Evolutionary conservation across 2,113 vertebrate species (phyloP), one percentile per base, ranked within the genome.

Genomic region (Cochlearius cochlearius): DNA sequence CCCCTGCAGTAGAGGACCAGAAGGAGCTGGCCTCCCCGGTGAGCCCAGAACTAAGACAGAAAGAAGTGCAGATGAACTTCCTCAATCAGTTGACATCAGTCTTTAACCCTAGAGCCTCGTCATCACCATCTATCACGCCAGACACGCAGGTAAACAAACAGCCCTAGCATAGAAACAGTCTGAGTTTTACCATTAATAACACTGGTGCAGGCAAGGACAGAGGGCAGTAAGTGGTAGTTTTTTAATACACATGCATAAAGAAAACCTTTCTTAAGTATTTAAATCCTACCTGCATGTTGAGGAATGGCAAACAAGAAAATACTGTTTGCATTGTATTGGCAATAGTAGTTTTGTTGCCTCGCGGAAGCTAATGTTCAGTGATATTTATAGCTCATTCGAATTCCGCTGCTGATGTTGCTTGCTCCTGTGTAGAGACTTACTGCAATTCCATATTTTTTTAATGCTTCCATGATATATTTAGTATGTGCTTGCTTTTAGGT

Each of bases 1-100:
- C 16, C 38, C 29, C 14, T 72, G 14, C 87, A 99, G 99, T 99
- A 97, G 99, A 99, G 97, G 99, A 99, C 95, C 99, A 99, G 98
- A 99, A 99, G 96, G 99, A 99, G 84, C 74, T 99, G 88, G 98
- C 99, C 71, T 99, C 99, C 41, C 98, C 98, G 0, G 98, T 99
- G 93, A 99, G 99, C 96, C 99, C 99, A 2, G 99, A 99, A 80
- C 98, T 99, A 89, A 98, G 99, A 76, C 99, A 99, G 90, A 99
- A 99, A 93, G 99, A 99, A 97, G 99, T 99, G 19, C 99, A 99
- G 96, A 99, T 99, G 99, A 99, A 99, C 97, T 99, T 99, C 97
- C 98, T 99, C 94, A 99, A 99, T 97, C 99, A 99, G 80, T 53
- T 99, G 97, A 99, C 99, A 22, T 99, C 99, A 26, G 99, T 99